Evolutionary conservation across 2,797 vertebrate genomes (phyloP).

Genomic region (Botia almorhae): DNA sequence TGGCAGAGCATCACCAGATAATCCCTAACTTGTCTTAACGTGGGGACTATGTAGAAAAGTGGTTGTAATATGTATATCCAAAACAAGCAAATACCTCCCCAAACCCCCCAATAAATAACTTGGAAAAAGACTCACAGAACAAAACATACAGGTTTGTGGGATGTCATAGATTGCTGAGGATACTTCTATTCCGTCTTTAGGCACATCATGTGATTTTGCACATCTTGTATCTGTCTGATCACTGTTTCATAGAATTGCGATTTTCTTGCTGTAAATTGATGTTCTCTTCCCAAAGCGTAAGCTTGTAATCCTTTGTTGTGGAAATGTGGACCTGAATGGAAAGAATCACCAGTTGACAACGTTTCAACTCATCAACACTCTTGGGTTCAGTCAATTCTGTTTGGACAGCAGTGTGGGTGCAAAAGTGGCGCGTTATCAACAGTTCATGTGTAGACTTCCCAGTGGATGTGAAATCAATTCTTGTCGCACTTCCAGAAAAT

Average conservation of each 20-base stretch:
- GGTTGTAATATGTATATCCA: too few species aligned
- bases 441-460: background rate
- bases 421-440: slow-evolving; percentile 16
- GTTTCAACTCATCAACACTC: background rate
- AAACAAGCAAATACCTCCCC: too few species aligned
- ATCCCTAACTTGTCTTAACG: too few species aligned
- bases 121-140: too few species aligned
- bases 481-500: slow-evolving; percentile 17
- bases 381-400: background rate
- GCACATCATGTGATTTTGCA: background rate
- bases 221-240: background rate
- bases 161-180: too few species aligned
- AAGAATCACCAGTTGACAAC: background rate
- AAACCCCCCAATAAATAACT: too few species aligned
- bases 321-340: background rate
- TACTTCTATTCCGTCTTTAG: too few species aligned
- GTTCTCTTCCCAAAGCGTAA: background rate
- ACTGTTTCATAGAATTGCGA: background rate
- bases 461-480: slow-evolving; percentile 18
- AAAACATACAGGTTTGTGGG: too few species aligned
- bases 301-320: slow-evolving; percentile 13
- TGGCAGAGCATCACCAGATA: too few species aligned
- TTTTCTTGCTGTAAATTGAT: slow-evolving; percentile 9
- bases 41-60: too few species aligned
- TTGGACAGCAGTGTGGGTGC: background rate